These are phyloP conservation scores for Stramonita haemastoma DNA, from an alignment of 2,888 invertebrate species.

Conservation along the genomic window DNA sequence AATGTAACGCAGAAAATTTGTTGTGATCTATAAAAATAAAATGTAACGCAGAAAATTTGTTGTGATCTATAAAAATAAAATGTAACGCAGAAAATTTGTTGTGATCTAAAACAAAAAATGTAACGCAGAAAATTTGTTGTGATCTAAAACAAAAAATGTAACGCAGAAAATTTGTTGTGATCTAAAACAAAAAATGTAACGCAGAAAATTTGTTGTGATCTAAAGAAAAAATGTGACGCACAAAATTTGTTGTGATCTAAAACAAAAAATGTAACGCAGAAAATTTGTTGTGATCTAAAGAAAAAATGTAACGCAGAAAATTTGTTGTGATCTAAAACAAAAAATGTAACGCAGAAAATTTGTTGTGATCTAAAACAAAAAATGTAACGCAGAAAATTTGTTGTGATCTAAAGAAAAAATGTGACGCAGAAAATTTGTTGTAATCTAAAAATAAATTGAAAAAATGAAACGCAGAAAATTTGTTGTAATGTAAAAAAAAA, in stretches of 20 bases:
- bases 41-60: not conserved
- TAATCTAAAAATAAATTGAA: too few relatives aligned
- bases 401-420: not conserved
- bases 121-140: too few relatives aligned
- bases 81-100: too few relatives aligned
- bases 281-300: too few relatives aligned
- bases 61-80: not conserved
- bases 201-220: too few relatives aligned
- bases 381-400: not conserved
- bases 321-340: too few relatives aligned
- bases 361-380: not conserved
- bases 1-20: not conserved
- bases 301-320: not conserved
- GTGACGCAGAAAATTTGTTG: too few relatives aligned
- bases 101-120: not conserved
- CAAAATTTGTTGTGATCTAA: too few relatives aligned
- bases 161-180: too few relatives aligned
- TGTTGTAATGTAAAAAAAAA: not conserved
- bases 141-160: not conserved
- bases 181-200: not conserved
- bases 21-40: not conserved
- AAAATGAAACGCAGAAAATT: not conserved
- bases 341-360: not conserved
- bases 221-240: not conserved
- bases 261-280: not conserved